Evolutionary conservation across 1,140 invertebrate species (phyloP), one percentile per base, ranked within the genome.

Genomic region (Bombus difficillimus): DNA sequence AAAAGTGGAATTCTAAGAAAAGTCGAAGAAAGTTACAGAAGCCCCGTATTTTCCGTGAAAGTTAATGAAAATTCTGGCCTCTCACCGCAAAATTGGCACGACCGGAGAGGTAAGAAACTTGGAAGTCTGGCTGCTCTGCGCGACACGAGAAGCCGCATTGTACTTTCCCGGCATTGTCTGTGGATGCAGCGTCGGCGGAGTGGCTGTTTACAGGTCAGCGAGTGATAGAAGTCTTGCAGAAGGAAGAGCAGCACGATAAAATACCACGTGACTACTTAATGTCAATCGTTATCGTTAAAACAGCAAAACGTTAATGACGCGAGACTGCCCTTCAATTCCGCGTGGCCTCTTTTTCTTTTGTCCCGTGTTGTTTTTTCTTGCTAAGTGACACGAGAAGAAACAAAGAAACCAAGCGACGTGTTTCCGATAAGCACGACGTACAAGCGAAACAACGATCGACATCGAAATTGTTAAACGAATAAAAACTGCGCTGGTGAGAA

Each of bases 61-160:
- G 41, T 81, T 81, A 81, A 81, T 81, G 68, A 81, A 81, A 73
- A 81, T 73, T 62, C 53, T 34, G 37, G 25, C 15, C 43, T 3
- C 12, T 1, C 41, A 0, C 15, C 6, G 25, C 1, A 28, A 28
- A 39, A 28, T 37, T 25, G 18, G 34, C 13, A 2, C 59, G 59
- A 28, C 4, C 12, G 59, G 12, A 4, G 28, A 62, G 28, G 28
- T 62, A 62, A 62, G 59, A 62, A 62, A 62, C 59, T 62, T 62
- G 28, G 28, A 34, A 15, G 9, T n/a, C 8, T 15, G 25, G 37
- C 9, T 25, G 32, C 28, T 3, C 4, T 2, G 25, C 22, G 28
- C 22, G n/a, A 1, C 53, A 62, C 43, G 25, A 28, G 28, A 41
- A 41, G 18, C 12, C 80, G 53, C 41, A 43, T 59, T 69, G 37